phyloP scores from a whole-genome alignment of 2,113 vertebrate genomes.

The Uria aalge region DNA sequence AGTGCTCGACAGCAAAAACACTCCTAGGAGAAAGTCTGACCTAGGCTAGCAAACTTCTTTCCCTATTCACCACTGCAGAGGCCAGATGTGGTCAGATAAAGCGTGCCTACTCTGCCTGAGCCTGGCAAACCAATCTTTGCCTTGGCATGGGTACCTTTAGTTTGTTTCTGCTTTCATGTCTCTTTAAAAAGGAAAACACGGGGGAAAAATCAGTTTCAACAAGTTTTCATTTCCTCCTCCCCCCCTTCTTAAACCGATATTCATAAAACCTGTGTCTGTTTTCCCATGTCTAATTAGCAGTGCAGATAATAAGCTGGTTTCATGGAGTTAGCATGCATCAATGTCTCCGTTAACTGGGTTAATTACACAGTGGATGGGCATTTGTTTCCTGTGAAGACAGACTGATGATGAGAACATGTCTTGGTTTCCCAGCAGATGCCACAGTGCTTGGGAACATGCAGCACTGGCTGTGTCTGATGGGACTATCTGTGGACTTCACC shows the following conservation, averaged over 20 bases:
- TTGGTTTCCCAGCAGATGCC: not conserved
- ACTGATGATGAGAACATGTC: not conserved
- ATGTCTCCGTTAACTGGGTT: slow-evolving; percentile 56
- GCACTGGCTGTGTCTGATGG: not conserved
- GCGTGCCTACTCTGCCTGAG: not conserved
- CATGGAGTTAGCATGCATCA: slow-evolving; percentile 43
- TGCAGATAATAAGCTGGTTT: slow-evolving; percentile 49
- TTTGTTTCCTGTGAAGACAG: slow-evolving; percentile 16
- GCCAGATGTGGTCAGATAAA: not conserved
- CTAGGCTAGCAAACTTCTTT: not conserved
- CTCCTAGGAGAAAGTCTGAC: not conserved
- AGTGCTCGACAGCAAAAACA: not conserved
- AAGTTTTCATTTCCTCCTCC: not conserved
- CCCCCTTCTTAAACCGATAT: not conserved
- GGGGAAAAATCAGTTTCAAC: not conserved
- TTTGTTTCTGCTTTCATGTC: not conserved
- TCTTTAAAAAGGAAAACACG: not conserved
- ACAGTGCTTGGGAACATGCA: not conserved
- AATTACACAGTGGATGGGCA: slow-evolving; percentile 52
- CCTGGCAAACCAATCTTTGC: not conserved
- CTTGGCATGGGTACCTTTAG: rapidly evolving
- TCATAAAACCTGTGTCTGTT: not conserved
- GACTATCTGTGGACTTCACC: not conserved
- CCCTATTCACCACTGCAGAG: not conserved
- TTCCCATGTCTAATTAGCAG: slow-evolving; percentile 59